Conservation (phyloP, 2,113 vertebrate genomes). For the Gobio gobio region DNA sequence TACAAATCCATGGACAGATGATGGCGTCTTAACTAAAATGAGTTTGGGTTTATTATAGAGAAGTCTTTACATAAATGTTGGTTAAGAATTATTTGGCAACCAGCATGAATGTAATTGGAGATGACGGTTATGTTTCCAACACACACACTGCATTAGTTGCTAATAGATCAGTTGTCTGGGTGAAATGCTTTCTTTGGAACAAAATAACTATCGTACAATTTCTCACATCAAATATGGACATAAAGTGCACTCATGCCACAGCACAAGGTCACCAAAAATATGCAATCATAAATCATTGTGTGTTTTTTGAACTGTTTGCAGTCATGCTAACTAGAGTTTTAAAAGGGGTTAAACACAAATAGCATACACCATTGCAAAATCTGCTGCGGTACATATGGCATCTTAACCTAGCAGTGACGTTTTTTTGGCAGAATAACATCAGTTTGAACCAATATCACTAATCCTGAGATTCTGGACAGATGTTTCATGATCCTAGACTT, state of each 20-base stretch:
- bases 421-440: conserved; percentile 1
- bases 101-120: background rate
- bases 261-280: background rate
- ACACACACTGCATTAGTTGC: background rate
- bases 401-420: background rate
- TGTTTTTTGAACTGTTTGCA: background rate
- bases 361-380: background rate
- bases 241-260: background rate
- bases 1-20: background rate
- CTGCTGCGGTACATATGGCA: background rate
- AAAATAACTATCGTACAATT: background rate
- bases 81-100: background rate
- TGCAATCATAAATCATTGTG: background rate
- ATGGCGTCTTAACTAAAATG: background rate
- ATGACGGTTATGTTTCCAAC: background rate
- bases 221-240: background rate
- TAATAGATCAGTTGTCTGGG: background rate
- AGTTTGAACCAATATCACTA: background rate
- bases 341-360: background rate
- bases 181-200: background rate
- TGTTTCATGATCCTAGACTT: conserved; percentile 1
- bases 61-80: too few species aligned
- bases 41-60: background rate
- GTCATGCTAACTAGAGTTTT: background rate
- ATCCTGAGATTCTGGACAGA: conserved; percentile 4